A percentile compares a stretch with the other conserved stretches of the same genome.
These are phyloP conservation scores for Hydrocynus forskahlii DNA, from an alignment of 2,797 vertebrate species.

Conservation along the genomic window DNA sequence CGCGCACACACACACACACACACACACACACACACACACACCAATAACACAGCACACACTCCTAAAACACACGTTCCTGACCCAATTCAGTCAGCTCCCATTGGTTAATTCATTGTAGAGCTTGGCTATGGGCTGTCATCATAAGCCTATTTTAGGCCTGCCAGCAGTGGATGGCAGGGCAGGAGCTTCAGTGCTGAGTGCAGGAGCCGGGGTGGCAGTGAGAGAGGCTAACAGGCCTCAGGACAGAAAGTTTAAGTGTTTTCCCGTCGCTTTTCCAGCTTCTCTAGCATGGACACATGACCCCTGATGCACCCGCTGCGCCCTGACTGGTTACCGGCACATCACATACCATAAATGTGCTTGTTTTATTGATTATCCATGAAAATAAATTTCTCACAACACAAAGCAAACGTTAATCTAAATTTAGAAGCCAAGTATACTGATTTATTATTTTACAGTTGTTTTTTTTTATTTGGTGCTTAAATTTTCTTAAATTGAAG, in stretches of 20 bases:
- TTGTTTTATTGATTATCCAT: not conserved
- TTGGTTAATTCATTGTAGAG: slow-evolving; percentile 35
- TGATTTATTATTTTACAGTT: too few relatives aligned
- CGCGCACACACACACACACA: too few relatives aligned
- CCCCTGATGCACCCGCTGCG: not conserved
- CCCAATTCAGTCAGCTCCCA: slow-evolving; percentile 46
- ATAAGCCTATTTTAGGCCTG: slow-evolving; percentile 42
- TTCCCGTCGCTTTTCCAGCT: not conserved
- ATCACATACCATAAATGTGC: not conserved
- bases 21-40: not conserved
- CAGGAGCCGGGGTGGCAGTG: slow-evolving; percentile 4
- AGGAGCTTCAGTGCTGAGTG: not conserved
- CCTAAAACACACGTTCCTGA: slow-evolving; percentile 24
- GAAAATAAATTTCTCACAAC: not conserved
- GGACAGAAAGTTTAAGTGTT: not conserved
- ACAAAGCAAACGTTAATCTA: not conserved
- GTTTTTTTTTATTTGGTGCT: too few relatives aligned
- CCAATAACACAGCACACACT: slow-evolving; percentile 43
- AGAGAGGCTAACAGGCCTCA: slow-evolving; percentile 8
- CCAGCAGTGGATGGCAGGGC: slow-evolving; percentile 32
- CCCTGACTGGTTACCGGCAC: not conserved
- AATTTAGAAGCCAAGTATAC: too few relatives aligned
- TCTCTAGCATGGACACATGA: slow-evolving; percentile 1
- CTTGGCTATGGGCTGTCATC: slow-evolving; percentile 31
- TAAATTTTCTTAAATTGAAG: too few relatives aligned